Percentiles rank a stretch among this genome's conserved stretches.
phyloP scores from a whole-genome alignment of 1,140 invertebrate genomes.

The Ctenoplectra terminalis region DNA sequence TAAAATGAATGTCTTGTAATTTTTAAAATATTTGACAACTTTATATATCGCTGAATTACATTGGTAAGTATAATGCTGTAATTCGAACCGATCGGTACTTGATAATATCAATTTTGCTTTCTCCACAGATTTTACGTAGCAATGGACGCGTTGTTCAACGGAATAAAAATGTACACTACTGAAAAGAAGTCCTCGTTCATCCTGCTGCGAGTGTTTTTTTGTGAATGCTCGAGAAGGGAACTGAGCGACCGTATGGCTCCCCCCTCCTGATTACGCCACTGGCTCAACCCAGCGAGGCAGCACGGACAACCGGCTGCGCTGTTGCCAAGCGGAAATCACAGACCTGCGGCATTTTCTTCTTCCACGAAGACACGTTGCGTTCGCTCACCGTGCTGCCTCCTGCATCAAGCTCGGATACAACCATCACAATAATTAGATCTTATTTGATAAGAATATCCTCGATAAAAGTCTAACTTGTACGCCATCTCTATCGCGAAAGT shows the following conservation, averaged over 20 bases:
- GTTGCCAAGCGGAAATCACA: slow-evolving; percentile 75
- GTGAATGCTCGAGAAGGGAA: slow-evolving; percentile 43
- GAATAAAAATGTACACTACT: slow-evolving; percentile 6
- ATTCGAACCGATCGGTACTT: background rate
- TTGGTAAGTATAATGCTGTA: background rate
- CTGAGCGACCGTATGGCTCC: slow-evolving; percentile 22
- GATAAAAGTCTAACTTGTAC: background rate
- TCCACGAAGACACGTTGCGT: slow-evolving; percentile 56
- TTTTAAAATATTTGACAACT: too few species aligned
- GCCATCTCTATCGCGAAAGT: background rate
- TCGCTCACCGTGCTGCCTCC: slow-evolving; percentile 48
- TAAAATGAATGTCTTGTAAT: too few species aligned
- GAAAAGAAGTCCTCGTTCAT: slow-evolving; percentile 16
- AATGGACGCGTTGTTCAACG: background rate
- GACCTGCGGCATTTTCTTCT: slow-evolving; percentile 67
- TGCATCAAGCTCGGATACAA: background rate
- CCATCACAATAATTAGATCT: background rate
- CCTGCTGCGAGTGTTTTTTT: slow-evolving; percentile 23
- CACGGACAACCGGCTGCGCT: slow-evolving; percentile 67
- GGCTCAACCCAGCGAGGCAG: slow-evolving; percentile 63
- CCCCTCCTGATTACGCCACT: slow-evolving; percentile 63
- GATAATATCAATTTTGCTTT: too few species aligned
- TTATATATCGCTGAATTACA: too few species aligned
- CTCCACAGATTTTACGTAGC: background rate
- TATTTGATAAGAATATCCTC: background rate